Base-by-base conservation (phyloP, 2,888 invertebrate species). In the Cantharis rustica region DNA sequence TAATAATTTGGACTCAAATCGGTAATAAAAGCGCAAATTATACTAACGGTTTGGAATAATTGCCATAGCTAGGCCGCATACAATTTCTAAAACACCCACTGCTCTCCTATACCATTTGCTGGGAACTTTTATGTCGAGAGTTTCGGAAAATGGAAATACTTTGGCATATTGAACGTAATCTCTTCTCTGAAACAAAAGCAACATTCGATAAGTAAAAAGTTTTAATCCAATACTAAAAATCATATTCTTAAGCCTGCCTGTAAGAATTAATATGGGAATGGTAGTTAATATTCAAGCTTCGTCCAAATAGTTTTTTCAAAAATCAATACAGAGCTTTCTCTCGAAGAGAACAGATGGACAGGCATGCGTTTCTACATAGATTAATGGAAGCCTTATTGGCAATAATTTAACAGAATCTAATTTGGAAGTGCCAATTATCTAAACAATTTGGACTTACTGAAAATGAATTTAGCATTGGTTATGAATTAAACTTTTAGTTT, bases 121-220 rank as follows among this genome's bases (percentile, higher is more conserved):
- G 69, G 96, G 96, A 81, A 97, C 91, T 90, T 96, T 96, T 85
- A 96, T 93, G 85, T 95, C 95, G 80, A 97, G 89, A 76, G 93
- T 91, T 81, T 94, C 94, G 69, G 95, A 91, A 70, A 97, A 88
- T 66, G 97, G 97, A 88, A 97, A 97, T 75, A 96, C 96, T 90
- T 97, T 97, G n/a, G 97, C 95, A 88, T 97, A 97, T 89, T 96
- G 95, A n/a, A 97, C 96, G 86, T 96, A 97, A 88, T 97, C 96
- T 89, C 96, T 96, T 86, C 97, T 92, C 96, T 97, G 91, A 80
- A 93, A 93, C 81, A 84, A 87, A 86, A 84, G 81, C 75, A 47
- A 47, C 4, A 13, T 7, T 47, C n/a, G n/a, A 47, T 47, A 47
- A 7, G n/a, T n/a, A 10, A 5, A 62, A 11, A 68, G 23, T 13